A percentile compares a stretch with the other conserved stretches of the same genome.
phyloP scores from a whole-genome alignment of 2,888 invertebrate genomes.

The Camptogramma bilineatum region DNA sequence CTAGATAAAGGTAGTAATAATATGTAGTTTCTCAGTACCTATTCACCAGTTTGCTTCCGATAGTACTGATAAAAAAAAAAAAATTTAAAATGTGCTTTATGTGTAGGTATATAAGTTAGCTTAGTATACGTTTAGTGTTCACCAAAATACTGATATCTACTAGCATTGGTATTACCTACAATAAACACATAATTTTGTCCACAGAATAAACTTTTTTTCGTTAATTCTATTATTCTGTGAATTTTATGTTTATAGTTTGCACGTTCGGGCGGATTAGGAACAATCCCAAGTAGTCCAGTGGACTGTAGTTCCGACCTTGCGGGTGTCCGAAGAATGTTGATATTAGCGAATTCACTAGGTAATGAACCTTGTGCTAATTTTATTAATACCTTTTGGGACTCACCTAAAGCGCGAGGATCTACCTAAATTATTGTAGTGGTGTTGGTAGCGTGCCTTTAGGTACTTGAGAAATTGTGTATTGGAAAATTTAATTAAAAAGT shows the following conservation, averaged over 20 bases:
- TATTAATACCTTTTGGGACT: constrained; percentile 37
- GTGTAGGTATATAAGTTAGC: too few species aligned
- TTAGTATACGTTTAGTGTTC: too few species aligned
- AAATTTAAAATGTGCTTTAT: too few species aligned
- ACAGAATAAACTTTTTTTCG: not conserved
- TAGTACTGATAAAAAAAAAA: too few species aligned
- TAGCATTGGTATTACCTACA: too few species aligned
- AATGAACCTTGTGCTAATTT: constrained; percentile 41
- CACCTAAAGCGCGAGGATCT: constrained; percentile 17
- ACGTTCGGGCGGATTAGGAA: constrained; percentile 18
- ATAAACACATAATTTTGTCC: too few species aligned
- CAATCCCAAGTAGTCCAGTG: constrained; percentile 39
- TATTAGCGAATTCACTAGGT: constrained; percentile 52
- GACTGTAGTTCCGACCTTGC: constrained; percentile 51
- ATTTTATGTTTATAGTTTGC: not conserved
- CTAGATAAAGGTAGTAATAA: too few species aligned
- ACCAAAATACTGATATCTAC: too few species aligned
- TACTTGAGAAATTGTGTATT: constrained; percentile 1
- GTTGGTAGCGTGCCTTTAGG: constrained; percentile 8
- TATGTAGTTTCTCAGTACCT: too few species aligned
- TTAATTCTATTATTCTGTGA: not conserved
- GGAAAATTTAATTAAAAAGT: not conserved
- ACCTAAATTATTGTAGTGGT: constrained; percentile 18
- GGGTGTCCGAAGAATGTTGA: constrained; percentile 53
- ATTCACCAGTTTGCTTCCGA: too few species aligned